A percentile compares a stretch with the other conserved stretches of the same genome.
Evolutionary conservation across 1,140 invertebrate species (phyloP).

Genomic region (Sogatella furcifera): DNA sequence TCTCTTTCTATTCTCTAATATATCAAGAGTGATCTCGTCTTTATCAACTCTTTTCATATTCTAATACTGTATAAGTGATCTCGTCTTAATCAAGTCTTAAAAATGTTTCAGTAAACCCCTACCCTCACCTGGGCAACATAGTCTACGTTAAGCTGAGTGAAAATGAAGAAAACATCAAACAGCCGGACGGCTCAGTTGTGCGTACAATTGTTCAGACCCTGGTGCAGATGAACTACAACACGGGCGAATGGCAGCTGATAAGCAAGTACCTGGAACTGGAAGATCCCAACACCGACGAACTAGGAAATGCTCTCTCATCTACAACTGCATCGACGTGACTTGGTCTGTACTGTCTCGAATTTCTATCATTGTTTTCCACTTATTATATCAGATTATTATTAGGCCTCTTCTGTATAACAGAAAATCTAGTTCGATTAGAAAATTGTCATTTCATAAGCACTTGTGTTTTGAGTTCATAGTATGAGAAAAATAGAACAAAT

Average conservation of each 20-base stretch:
- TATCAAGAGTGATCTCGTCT: too few relatives aligned
- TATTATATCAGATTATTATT: too few relatives aligned
- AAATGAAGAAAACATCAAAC: constrained; percentile 67
- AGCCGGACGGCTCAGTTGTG: constrained; percentile 58
- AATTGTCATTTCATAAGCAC: too few relatives aligned
- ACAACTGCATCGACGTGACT: neutral
- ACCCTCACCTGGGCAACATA: constrained; percentile 84
- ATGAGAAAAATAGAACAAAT: too few relatives aligned
- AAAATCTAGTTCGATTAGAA: too few relatives aligned
- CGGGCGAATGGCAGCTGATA: constrained; percentile 86
- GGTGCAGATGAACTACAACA: constrained; percentile 95
- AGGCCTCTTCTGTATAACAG: too few relatives aligned
- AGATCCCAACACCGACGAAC: neutral
- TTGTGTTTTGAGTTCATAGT: too few relatives aligned
- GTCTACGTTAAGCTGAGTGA: constrained; percentile 88
- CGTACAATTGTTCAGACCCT: constrained; percentile 72
- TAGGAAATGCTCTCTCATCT: neutral
- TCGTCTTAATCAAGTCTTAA: too few relatives aligned
- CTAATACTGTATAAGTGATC: too few relatives aligned
- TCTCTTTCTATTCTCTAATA: too few relatives aligned
- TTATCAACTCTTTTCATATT: too few relatives aligned
- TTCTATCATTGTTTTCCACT: too few relatives aligned
- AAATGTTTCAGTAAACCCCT: constrained; percentile 68
- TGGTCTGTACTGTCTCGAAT: neutral
- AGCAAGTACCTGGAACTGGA: constrained; percentile 58